Conservation (phyloP, 2,797 vertebrate species). For the Alouatta caraya region DNA sequence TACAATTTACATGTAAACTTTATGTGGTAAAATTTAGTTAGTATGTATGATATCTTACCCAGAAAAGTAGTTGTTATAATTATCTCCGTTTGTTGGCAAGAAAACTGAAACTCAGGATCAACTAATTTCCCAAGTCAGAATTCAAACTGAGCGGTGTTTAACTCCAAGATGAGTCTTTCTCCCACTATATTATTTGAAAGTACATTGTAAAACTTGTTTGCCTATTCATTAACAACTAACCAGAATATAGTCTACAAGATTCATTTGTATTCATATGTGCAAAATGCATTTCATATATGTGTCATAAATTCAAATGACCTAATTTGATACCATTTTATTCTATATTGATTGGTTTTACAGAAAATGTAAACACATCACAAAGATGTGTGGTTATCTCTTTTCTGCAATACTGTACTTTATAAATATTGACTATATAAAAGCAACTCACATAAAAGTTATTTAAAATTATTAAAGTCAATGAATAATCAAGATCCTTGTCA, state of each 20-base stretch:
- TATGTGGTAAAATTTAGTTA: neutral
- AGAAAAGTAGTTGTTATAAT: neutral
- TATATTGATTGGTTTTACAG: neutral
- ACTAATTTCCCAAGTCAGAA: neutral
- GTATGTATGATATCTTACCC: neutral
- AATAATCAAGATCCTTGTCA: neutral
- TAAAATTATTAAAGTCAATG: neutral
- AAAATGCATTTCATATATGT: neutral
- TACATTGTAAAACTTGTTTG: neutral
- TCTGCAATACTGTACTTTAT: neutral
- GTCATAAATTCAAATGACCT: neutral
- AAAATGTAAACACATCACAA: neutral
- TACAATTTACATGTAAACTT: neutral
- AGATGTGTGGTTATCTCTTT: neutral
- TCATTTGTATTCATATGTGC: neutral
- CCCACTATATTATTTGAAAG: neutral
- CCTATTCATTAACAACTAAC: neutral
- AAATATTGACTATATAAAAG: neutral
- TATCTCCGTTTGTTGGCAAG: neutral
- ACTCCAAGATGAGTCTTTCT: neutral
- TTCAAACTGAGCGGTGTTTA: neutral
- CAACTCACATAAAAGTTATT: neutral
- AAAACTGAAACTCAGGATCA: neutral
- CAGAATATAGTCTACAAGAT: neutral
- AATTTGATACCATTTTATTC: neutral